phyloP scores from a whole-genome alignment of 35 echinoderm and acorn worm species.

The Ophioderma brevispina region DNA sequence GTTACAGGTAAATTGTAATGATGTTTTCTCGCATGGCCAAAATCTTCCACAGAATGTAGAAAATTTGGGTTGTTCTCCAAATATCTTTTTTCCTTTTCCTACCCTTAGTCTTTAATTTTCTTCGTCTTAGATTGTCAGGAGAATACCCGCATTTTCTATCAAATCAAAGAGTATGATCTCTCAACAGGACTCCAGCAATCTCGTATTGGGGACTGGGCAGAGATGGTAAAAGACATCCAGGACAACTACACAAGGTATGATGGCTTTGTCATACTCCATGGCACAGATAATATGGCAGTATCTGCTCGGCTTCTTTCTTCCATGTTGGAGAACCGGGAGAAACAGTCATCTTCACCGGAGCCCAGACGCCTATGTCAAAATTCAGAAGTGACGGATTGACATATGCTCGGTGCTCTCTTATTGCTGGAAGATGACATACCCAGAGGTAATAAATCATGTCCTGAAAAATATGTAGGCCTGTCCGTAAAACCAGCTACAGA shows the following conservation, averaged over 20 bases:
- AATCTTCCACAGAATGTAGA: too few species aligned
- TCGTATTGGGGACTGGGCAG: constrained; percentile 73
- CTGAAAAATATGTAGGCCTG: too few species aligned
- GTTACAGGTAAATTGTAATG: too few species aligned
- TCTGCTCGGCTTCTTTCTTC: constrained; percentile 85
- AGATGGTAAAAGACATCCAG: constrained; percentile 77
- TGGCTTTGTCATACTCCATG: constrained; percentile 95
- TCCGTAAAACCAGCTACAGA: too few species aligned
- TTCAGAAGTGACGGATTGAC: constrained; percentile 86
- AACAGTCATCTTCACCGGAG: constrained; percentile 86
- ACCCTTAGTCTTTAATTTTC: too few species aligned
- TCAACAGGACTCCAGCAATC: constrained; percentile 86
- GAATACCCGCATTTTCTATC: constrained; percentile 60
- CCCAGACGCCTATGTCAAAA: constrained; percentile 81
- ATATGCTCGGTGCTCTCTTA: constrained; percentile 84
- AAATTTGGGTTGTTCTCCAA: too few species aligned
- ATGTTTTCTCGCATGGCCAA: too few species aligned
- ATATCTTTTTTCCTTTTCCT: too few species aligned
- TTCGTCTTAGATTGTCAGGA: constrained; percentile 53
- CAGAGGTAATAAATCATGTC: constrained; percentile 68
- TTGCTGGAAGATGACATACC: constrained; percentile 81
- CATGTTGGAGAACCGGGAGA: constrained; percentile 96
- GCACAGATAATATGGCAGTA: constrained; percentile 95
- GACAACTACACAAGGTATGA: constrained; percentile 73
- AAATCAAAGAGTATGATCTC: constrained; percentile 50